Evolutionary conservation across 2,888 invertebrate genomes (phyloP), one percentile per base, ranked within the genome.

Genomic region (Punctoribates punctum): DNA sequence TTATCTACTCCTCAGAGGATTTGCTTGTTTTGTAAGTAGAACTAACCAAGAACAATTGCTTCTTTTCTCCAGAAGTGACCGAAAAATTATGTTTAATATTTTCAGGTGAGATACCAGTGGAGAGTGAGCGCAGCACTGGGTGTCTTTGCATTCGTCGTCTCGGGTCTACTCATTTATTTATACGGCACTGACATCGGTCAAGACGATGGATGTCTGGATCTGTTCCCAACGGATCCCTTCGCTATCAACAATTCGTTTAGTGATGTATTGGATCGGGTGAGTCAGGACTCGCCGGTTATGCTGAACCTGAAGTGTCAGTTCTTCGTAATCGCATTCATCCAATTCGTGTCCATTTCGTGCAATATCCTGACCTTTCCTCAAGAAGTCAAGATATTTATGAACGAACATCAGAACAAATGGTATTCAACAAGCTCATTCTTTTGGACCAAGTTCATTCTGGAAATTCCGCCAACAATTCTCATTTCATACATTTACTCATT

Each of bases 381-480:
- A 51, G 38, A 70, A 20, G 70, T 75, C 17, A 70, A 72, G 70
- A 42, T 75, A 15, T 75, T 75, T 51, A 29, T 54, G 9, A 48
- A 70, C 20, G 75, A 75, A 57, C 57, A 75, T 23, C 46, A 72
- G n/a, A 75, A 75, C 65, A 34, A 34, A 1, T 65, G 65, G 65
- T 65, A 65, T 34, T 65, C 65, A 27, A 65, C 65, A 2, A 17
- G 65, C 34, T 65, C 65, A 15, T 65, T 29, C 34, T 65, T 25
- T 20, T 65, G 29, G 65, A 9, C 65, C 25, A 65, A 65, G 34
- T 65, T 9, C 11, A 13, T 65, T 2, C 27, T 29, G 13, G 65
- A 65, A 11, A 29, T 65, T 25, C 65, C 65, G 20, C 27, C 17
- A 3, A 8, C 65, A 6, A 17, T 73, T 15, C 9, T 34, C 29